Evolutionary conservation across 1,140 invertebrate species (phyloP).

Genomic region (Drosophila sp.): DNA sequence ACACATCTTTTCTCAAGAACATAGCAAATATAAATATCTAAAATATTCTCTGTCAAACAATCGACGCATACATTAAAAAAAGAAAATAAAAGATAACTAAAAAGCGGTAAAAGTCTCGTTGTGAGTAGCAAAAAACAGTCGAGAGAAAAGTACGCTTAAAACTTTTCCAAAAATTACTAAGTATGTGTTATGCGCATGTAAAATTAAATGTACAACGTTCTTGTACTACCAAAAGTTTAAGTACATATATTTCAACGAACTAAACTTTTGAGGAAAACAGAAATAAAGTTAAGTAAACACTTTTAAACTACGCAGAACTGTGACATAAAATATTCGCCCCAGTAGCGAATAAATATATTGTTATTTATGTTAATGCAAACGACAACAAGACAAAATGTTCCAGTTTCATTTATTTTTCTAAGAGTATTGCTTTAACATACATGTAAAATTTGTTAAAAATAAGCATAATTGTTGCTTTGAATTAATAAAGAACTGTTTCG

Average conservation of each 20-base stretch:
- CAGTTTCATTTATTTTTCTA: not conserved
- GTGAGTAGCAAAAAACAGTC: constrained; percentile 19
- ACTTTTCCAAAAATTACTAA: constrained; percentile 34
- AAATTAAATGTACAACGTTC: constrained; percentile 14
- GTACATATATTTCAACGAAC: constrained; percentile 27
- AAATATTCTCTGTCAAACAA: constrained; percentile 23
- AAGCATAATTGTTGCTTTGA: no score
- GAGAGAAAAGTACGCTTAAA: constrained; percentile 35
- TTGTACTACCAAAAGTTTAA: constrained; percentile 1
- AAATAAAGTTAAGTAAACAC: constrained; percentile 5
- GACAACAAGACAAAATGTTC: not conserved
- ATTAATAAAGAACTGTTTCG: not conserved
- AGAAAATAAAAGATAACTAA: no score
- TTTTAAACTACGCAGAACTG: constrained; percentile 9
- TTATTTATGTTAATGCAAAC: not conserved
- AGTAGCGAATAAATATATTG: not conserved
- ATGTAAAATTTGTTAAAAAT: not conserved
- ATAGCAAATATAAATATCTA: constrained; percentile 16
- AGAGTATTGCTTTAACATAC: not conserved
- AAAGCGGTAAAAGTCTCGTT: constrained; percentile 2
- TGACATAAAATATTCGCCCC: not conserved
- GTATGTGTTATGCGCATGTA: constrained; percentile 41
- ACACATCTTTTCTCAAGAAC: not conserved
- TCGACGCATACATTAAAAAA: constrained; percentile 19
- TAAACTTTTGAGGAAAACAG: constrained; percentile 33